phyloP scores from a whole-genome alignment of 2,113 vertebrate species.

The Tragelaphus buxtoni region DNA sequence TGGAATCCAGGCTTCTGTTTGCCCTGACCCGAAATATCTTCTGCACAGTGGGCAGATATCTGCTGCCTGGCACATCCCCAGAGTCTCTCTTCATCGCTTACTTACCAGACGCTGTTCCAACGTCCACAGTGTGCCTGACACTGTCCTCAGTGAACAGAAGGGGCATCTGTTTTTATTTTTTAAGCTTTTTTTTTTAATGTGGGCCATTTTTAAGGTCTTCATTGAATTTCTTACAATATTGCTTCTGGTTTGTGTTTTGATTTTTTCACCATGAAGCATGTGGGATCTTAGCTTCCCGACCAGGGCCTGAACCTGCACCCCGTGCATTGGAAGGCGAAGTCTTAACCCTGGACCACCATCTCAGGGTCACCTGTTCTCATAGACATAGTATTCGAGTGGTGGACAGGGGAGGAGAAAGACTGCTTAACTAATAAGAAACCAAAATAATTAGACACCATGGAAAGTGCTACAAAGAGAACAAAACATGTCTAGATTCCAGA shows the following conservation, averaged over 20 bases:
- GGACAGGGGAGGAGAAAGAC: not conserved
- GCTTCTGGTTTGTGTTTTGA: no score
- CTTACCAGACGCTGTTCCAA: not conserved
- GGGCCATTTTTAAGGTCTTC: no score
- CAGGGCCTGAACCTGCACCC: not conserved
- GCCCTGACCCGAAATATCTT: not conserved
- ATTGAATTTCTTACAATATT: no score
- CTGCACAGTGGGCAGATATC: not conserved
- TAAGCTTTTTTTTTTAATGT: not conserved
- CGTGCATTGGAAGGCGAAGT: not conserved
- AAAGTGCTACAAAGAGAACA: not conserved
- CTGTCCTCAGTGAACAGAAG: not conserved
- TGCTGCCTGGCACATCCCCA: fast-evolving
- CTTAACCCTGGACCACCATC: not conserved
- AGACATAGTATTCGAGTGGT: not conserved
- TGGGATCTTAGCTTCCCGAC: not conserved
- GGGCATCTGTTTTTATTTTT: not conserved
- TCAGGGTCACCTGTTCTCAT: not conserved
- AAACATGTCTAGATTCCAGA: not conserved
- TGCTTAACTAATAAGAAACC: not conserved
- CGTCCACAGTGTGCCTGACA: fast-evolving
- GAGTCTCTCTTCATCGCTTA: not conserved
- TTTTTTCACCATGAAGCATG: not conserved
- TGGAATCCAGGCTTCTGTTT: not conserved
- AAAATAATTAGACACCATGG: not conserved